These are phyloP conservation scores for Cosmorhoe ocellata DNA, from an alignment of 2,888 invertebrate species.

Conservation along the genomic window DNA sequence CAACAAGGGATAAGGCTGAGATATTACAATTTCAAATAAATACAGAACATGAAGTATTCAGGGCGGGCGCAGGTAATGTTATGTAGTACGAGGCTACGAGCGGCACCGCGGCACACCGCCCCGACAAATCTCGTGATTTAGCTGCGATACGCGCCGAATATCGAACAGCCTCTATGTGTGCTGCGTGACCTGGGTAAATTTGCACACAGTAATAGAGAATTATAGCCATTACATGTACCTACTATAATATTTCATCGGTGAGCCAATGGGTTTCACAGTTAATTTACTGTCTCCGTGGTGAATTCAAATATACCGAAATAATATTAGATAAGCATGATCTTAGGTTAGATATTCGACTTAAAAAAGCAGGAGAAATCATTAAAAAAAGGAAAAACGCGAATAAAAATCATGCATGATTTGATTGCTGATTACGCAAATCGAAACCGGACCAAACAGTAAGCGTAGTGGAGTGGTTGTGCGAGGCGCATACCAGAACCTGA, in stretches of 20 bases:
- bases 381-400: slow-evolving; percentile 19
- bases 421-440: slow-evolving; percentile 31
- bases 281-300: slow-evolving; percentile 24
- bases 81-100: slow-evolving; percentile 60
- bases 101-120: slow-evolving; percentile 57
- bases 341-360: slow-evolving; percentile 19
- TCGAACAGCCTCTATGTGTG: slow-evolving; percentile 72
- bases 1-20: slow-evolving; percentile 74
- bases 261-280: slow-evolving; percentile 24
- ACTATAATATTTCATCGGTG: slow-evolving; percentile 33
- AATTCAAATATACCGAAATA: slow-evolving; percentile 27
- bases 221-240: slow-evolving; percentile 60
- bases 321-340: slow-evolving; percentile 26
- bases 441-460: slow-evolving; percentile 41
- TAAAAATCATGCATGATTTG: slow-evolving; percentile 35
- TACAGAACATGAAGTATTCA: slow-evolving; percentile 80
- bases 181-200: slow-evolving; percentile 78
- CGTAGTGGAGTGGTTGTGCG: slow-evolving; percentile 44
- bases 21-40: slow-evolving; percentile 82
- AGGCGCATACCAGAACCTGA: slow-evolving; percentile 47
- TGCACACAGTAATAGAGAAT: slow-evolving; percentile 74
- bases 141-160: slow-evolving; percentile 78
- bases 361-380: slow-evolving; percentile 17
- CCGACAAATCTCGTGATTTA: slow-evolving; percentile 82
- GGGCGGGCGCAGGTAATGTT: slow-evolving; percentile 76